Conservation (phyloP, 2,797 vertebrate species). For the Gorsachius magnificus region DNA sequence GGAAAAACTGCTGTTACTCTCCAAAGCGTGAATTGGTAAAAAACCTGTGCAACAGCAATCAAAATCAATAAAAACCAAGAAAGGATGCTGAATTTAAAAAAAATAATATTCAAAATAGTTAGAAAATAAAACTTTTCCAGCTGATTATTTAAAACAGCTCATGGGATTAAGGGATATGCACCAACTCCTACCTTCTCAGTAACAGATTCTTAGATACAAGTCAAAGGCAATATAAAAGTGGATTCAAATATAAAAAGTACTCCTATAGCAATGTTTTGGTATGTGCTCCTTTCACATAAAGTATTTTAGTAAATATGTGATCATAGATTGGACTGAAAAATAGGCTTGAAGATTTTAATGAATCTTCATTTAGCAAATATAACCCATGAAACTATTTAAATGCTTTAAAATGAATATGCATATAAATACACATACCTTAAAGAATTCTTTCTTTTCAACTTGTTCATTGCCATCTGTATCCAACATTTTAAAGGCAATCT, state of each 20-base stretch:
- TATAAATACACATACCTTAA: conserved; percentile 82
- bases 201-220: neutral
- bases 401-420: neutral
- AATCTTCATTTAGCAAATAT: neutral
- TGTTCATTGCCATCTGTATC: conserved; percentile 94
- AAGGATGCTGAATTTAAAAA: neutral
- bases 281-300: neutral
- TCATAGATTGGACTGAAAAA: neutral
- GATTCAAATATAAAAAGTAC: neutral
- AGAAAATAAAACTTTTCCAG: neutral
- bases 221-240: neutral
- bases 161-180: neutral
- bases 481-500: conserved; percentile 98
- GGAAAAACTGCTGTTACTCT: neutral
- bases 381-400: neutral
- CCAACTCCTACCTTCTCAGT: neutral
- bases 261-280: neutral
- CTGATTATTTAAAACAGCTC: neutral
- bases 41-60: neutral
- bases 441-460: conserved; percentile 96
- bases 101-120: neutral
- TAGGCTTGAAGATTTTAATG: neutral
- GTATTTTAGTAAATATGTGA: neutral
- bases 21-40: neutral
- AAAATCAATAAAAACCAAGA: neutral